Base-by-base conservation (phyloP, 2,113 vertebrate genomes). In the Neoarius graeffei region DNA sequence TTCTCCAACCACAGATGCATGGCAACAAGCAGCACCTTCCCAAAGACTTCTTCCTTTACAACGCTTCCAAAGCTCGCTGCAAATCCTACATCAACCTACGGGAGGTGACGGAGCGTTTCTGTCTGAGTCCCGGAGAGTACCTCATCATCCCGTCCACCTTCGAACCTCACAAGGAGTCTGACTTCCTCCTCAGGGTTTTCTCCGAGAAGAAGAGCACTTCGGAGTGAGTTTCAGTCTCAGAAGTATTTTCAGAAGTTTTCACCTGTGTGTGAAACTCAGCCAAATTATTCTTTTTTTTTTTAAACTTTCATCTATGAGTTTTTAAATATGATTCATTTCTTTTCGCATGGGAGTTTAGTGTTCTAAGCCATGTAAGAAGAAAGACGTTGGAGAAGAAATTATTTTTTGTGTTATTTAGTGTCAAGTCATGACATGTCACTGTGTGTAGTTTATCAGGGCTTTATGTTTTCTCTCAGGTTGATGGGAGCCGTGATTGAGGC, bases 21-120 rank as follows among this genome's bases (percentile, higher is more conserved):
- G 97, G 97, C 11, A 95, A 96, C 91, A 96, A 96, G 88, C 95
- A 98, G 60, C 98, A 98, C 71, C 94, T 99, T 89, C 95, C 97
- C 87, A 99, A 98, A 93, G 97, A 99, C 83, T 99, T 99, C 94
- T 99, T 99, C 94, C 95, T 99, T 88, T 99, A 97, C 93, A 99
- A 96, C 0, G 96, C 97, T 76, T 99, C 98, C 91, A 98, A 95
- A 92, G 97, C 97, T 4, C 96, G 97, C 92, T 97, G 97, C 81
- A 97, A 97, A 87, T 95, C 95, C 81, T 99, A 99, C 89, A 97
- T 99, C 88, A 99, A 99, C 92, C 95, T 99, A 93, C 92, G 98
- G 25, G 98, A 99, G 93, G 95, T 99, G 83, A 97, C 97, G 0
- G 96, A 99, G 92, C 97, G 98, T 10, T 96, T 99, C 93, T 94